phyloP scores from a whole-genome alignment of 2,797 vertebrate species.

The Serranus cabrilla region DNA sequence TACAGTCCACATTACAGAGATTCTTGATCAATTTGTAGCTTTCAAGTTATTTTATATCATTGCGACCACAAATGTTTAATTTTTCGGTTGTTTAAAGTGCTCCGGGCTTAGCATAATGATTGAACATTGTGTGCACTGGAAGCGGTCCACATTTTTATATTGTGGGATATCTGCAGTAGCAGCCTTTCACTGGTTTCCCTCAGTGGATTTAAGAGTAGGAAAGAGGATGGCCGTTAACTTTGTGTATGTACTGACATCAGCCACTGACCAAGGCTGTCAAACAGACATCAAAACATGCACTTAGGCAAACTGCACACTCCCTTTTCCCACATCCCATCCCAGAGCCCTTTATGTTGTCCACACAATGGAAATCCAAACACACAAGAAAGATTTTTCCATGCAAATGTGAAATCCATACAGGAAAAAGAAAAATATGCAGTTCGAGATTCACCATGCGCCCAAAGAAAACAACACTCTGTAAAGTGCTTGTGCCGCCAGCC shows the following conservation, averaged over 20 bases:
- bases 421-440: constrained; percentile 84
- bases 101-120: constrained; percentile 75
- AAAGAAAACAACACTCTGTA: constrained; percentile 83
- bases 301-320: constrained; percentile 83
- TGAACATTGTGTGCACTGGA: constrained; percentile 82
- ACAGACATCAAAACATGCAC: constrained; percentile 87
- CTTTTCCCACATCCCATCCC: constrained; percentile 86
- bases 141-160: constrained; percentile 76
- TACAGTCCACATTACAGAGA: constrained; percentile 71
- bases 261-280: constrained; percentile 83
- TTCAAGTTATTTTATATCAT: constrained; percentile 74
- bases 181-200: constrained; percentile 79
- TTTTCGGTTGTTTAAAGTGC: constrained; percentile 77
- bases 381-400: constrained; percentile 87
- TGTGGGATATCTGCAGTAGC: constrained; percentile 82
- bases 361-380: constrained; percentile 90
- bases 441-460: constrained; percentile 76
- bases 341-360: constrained; percentile 85
- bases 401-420: constrained; percentile 89
- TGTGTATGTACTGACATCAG: constrained; percentile 83
- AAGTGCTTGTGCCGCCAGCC: constrained; percentile 75
- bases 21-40: constrained; percentile 76
- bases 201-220: constrained; percentile 78
- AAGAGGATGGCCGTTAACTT: constrained; percentile 79
- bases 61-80: constrained; percentile 78